phyloP scores from a whole-genome alignment of 2,888 invertebrate species.

The Ellobium chinense region DNA sequence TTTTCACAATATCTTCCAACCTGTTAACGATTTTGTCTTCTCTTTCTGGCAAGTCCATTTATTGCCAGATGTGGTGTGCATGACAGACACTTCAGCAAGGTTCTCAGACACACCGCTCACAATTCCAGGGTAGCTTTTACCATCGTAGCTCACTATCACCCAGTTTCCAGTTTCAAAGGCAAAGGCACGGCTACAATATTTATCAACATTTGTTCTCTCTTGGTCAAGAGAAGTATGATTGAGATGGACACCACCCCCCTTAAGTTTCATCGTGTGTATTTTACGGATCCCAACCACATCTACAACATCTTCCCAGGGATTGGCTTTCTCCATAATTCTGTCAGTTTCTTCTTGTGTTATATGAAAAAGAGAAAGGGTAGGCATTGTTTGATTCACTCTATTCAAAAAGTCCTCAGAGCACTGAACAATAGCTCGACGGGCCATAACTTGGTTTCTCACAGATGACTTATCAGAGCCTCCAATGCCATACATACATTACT shows the following conservation, averaged over 20 bases:
- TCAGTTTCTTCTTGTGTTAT: neutral
- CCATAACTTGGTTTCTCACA: neutral
- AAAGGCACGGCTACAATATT: neutral
- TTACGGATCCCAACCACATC: neutral
- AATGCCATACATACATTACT: neutral
- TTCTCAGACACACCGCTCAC: neutral
- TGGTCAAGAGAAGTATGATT: neutral
- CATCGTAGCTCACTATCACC: neutral
- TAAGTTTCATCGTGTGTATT: neutral
- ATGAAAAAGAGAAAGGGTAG: neutral
- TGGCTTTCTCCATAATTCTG: neutral
- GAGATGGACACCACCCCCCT: neutral
- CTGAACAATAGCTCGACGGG: neutral
- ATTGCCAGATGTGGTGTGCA: too few relatives aligned
- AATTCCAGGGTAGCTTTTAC: neutral
- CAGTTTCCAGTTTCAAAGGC: neutral
- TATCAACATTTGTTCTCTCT: neutral
- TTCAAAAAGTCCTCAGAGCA: neutral
- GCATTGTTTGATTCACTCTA: neutral
- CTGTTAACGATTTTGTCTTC: too few relatives aligned
- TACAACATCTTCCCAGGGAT: neutral
- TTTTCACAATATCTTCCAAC: too few relatives aligned
- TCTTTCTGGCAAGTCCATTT: too few relatives aligned
- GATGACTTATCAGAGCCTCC: neutral
- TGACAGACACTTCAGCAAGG: neutral